phyloP scores from a whole-genome alignment of 2,888 invertebrate species.

The Troglohyphantes excavatus region DNA sequence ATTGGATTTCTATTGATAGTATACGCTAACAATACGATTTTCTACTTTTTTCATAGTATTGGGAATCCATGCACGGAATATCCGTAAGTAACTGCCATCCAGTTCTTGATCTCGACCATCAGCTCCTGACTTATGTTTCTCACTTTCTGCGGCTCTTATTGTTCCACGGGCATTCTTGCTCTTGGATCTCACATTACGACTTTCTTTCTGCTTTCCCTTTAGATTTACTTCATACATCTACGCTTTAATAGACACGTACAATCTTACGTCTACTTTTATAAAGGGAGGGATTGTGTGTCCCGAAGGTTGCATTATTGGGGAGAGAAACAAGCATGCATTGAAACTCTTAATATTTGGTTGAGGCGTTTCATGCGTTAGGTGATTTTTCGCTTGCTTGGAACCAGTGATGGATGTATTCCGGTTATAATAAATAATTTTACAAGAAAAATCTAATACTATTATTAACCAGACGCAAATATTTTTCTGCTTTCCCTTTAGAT shows the following conservation, averaged over 20 bases:
- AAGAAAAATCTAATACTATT: too few relatives aligned
- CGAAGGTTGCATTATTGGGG: constrained; percentile 23
- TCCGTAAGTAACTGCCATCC: constrained; percentile 48
- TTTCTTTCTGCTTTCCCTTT: constrained; percentile 29
- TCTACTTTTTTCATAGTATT: constrained; percentile 31
- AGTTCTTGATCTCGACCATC: constrained; percentile 48
- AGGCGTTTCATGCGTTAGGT: too few relatives aligned
- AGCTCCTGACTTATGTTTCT: constrained; percentile 58
- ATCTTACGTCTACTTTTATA: constrained; percentile 29
- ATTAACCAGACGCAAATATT: too few relatives aligned
- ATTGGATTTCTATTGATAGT: constrained; percentile 58
- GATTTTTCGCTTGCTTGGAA: too few relatives aligned
- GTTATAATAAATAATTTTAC: too few relatives aligned
- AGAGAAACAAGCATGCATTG: too few relatives aligned
- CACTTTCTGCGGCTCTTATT: constrained; percentile 32
- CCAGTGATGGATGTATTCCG: too few relatives aligned
- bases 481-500: constrained; percentile 26
- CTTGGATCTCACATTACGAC: constrained; percentile 8
- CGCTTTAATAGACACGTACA: constrained; percentile 29
- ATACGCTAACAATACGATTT: constrained; percentile 54
- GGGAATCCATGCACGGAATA: constrained; percentile 59
- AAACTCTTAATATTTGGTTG: too few relatives aligned
- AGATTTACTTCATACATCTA: background rate
- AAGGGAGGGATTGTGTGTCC: background rate
- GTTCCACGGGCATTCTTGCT: constrained; percentile 12